Evolutionary conservation across 2,113 vertebrate species (phyloP), one percentile per base, ranked within the genome.

Genomic region (Scolopax mira): DNA sequence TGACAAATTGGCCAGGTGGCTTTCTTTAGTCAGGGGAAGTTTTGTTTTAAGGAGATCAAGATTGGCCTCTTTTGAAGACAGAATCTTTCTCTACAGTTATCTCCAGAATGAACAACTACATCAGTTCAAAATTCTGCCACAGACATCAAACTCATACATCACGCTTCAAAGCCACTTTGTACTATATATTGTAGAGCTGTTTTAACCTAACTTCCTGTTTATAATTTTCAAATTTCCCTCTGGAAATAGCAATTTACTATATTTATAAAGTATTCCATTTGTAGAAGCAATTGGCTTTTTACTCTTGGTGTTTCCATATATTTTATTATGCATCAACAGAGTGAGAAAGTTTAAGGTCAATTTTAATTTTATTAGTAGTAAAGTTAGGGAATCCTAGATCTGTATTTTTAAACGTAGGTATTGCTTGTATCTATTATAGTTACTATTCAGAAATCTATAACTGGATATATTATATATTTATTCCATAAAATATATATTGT

Each of bases 391-490:
- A 97, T 57, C 92, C 82, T 95, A 97, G 94, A 96, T 95, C 84
- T 96, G 86, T 98, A 97, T 96, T 97, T 98, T 98, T 97, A 88
- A 96, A 97, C 7, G 49, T 98, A 98, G 96, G 70, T 94, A 97
- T 97, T 96, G 88, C 90, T 98, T 97, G 79, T 97, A 97, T 97
- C 91, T 97, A 96, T 87, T 94, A 97, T 89, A 97, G 95, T 80
- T 94, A 97, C 89, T 97, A 96, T 95, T 97, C 95, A 97, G 91
- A 97, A 97, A 95, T 97, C 89, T 97, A 96, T 96, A 97, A 97
- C 93, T 97, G 94, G 96, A 92, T 98, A 96, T 97, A 97, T 95
- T 96, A 77, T 97, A 97, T 98, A 98, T 98, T 98, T 98, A 98
- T 98, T 97, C 94, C 75, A 97, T 88, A 96, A 94, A 97, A 91